These are phyloP conservation scores for Chelonia mydas DNA, from an alignment of 2,797 vertebrate species.

Conservation along the genomic window DNA sequence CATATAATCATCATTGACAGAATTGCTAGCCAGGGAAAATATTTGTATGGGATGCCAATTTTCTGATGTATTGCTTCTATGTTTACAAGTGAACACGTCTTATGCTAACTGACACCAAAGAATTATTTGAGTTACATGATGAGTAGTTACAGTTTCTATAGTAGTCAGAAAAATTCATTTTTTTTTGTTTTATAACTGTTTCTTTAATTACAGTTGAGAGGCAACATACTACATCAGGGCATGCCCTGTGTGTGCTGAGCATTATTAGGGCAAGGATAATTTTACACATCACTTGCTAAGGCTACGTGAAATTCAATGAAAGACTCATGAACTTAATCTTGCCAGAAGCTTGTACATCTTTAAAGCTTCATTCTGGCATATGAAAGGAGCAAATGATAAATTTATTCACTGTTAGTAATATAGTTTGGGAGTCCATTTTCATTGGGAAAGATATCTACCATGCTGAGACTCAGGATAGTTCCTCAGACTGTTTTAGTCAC, in stretches of 20 bases:
- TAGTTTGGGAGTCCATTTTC: not conserved
- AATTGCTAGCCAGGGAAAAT: not conserved
- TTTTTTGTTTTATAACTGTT: constrained; percentile 27
- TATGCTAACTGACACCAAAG: constrained; percentile 4
- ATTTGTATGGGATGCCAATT: not conserved
- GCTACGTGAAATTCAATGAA: not conserved
- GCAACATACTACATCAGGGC: not conserved
- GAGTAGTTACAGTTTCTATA: not conserved
- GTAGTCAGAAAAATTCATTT: not conserved
- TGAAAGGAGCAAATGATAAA: not conserved
- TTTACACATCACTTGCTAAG: constrained; percentile 37
- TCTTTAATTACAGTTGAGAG: constrained; percentile 47
- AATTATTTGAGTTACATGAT: not conserved
- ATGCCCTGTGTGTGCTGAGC: not conserved
- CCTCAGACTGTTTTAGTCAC: constrained; percentile 4
- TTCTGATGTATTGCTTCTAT: not conserved
- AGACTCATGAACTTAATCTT: constrained; percentile 32
- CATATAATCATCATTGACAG: not conserved
- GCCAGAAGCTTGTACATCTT: constrained; percentile 23
- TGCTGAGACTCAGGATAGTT: not conserved
- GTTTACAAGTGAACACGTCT: not conserved
- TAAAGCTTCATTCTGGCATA: constrained; percentile 8
- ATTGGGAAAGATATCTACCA: not conserved
- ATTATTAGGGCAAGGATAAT: constrained; percentile 32
- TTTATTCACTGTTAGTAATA: not conserved